Evolutionary conservation across 92 coral and sea anemone genomes (phyloP).

Genomic region (Siderastrea siderea): DNA sequence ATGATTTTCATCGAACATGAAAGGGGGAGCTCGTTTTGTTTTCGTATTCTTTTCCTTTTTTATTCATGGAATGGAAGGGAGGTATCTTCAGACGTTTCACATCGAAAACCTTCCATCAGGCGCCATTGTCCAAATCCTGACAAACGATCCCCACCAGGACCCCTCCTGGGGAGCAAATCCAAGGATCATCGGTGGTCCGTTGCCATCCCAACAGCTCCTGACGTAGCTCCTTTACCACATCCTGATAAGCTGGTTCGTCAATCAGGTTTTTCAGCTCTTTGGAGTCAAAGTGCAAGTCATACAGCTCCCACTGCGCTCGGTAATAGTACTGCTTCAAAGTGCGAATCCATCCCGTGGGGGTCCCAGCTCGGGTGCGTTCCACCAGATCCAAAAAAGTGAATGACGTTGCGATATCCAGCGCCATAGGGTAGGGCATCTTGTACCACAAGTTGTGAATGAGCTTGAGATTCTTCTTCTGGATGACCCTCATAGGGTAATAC

Average conservation of each 20-base stretch:
- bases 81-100: no score
- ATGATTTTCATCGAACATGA: no score
- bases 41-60: no score
- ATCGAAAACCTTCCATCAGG: no score
- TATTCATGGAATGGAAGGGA: no score
- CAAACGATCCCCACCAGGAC: no score
- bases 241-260: slow-evolving; percentile 53
- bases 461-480: slow-evolving; percentile 54
- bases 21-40: no score
- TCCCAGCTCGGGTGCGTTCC: slow-evolving; percentile 80
- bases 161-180: no score
- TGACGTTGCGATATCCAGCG: slow-evolving; percentile 84
- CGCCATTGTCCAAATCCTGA: no score
- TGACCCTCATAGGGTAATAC: slow-evolving; percentile 95
- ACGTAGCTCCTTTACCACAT: slow-evolving; percentile 57
- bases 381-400: slow-evolving; percentile 88
- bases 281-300: slow-evolving; percentile 80
- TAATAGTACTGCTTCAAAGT: slow-evolving; percentile 82
- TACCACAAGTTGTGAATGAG: slow-evolving; percentile 59
- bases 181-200: no score
- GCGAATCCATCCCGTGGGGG: slow-evolving; percentile 88
- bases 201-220: slow-evolving; percentile 39
- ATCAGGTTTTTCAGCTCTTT: slow-evolving; percentile 84
- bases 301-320: slow-evolving; percentile 95
- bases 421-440: slow-evolving; percentile 97